Evolutionary conservation across 2,888 invertebrate species (phyloP).

Genomic region (Drosophila algonquin): DNA sequence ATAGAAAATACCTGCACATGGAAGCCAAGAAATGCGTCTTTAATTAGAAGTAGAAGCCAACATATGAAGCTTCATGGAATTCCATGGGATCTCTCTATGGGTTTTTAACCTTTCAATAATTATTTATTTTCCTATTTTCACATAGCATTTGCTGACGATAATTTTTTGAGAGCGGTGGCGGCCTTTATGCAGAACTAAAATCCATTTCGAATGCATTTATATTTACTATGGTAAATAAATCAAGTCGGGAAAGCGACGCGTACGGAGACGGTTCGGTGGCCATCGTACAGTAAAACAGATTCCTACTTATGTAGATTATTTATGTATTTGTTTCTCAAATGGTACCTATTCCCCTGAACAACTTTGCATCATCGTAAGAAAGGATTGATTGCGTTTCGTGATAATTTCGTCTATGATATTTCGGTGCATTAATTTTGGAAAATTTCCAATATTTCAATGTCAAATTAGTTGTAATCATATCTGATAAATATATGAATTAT

Average conservation of each 20-base stretch:
- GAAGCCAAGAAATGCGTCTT: slow-evolving; percentile 55
- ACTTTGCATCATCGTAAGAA: slow-evolving; percentile 49
- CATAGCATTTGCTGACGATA: slow-evolving; percentile 62
- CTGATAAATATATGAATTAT: slow-evolving; percentile 71
- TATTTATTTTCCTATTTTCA: slow-evolving; percentile 74
- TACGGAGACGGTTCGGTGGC: slow-evolving; percentile 25
- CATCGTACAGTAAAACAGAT: slow-evolving; percentile 52
- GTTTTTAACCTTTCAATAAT: slow-evolving; percentile 58
- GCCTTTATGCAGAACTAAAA: slow-evolving; percentile 73
- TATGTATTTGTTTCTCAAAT: slow-evolving; percentile 52
- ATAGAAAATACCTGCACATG: not conserved
- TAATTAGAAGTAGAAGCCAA: slow-evolving; percentile 62
- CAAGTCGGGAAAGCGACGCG: slow-evolving; percentile 66
- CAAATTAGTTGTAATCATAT: slow-evolving; percentile 74
- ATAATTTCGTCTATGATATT: slow-evolving; percentile 52
- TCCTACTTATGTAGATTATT: slow-evolving; percentile 66
- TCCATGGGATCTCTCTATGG: not conserved
- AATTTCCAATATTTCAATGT: slow-evolving; percentile 73
- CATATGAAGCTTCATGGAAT: not conserved
- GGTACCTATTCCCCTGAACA: slow-evolving; percentile 16
- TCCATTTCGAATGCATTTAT: slow-evolving; percentile 72
- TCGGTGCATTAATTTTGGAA: slow-evolving; percentile 3
- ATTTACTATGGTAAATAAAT: slow-evolving; percentile 77
- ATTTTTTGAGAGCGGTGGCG: slow-evolving; percentile 46
- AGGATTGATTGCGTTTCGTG: slow-evolving; percentile 74